Evolutionary conservation across 2,113 vertebrate species (phyloP).

Genomic region (Corythaixoides concolor): DNA sequence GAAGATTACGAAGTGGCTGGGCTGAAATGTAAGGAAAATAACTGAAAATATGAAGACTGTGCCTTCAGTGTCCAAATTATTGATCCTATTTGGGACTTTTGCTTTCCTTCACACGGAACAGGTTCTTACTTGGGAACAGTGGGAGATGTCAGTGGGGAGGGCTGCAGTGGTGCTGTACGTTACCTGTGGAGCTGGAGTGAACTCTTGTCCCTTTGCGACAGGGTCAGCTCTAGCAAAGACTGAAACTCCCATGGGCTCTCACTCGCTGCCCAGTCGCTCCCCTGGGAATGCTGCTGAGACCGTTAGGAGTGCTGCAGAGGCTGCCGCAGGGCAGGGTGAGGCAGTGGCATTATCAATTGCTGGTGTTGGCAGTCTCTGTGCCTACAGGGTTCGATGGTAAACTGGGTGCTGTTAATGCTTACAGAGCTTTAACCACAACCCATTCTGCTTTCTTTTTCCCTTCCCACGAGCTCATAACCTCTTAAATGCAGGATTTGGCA

Average conservation of each 20-base stretch:
- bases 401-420: neutral
- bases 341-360: neutral
- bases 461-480: neutral
- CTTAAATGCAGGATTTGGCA: neutral
- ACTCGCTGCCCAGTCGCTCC: neutral
- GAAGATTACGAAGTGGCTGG: conserved; percentile 88
- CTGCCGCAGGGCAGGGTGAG: neutral
- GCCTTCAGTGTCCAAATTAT: neutral
- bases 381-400: neutral
- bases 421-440: neutral
- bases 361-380: neutral
- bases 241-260: neutral
- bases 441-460: neutral
- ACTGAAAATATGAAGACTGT: neutral
- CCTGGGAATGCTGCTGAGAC: neutral
- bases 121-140: neutral
- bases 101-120: neutral
- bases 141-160: neutral
- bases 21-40: conserved; percentile 81
- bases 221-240: neutral
- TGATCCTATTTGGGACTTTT: neutral
- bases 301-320: neutral
- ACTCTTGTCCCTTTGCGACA: neutral
- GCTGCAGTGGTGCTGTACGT: neutral
- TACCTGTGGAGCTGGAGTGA: neutral